Evolutionary conservation across 64 coral and sea anemone genomes (phyloP).

Genomic region (Actinia tenebrosa): DNA sequence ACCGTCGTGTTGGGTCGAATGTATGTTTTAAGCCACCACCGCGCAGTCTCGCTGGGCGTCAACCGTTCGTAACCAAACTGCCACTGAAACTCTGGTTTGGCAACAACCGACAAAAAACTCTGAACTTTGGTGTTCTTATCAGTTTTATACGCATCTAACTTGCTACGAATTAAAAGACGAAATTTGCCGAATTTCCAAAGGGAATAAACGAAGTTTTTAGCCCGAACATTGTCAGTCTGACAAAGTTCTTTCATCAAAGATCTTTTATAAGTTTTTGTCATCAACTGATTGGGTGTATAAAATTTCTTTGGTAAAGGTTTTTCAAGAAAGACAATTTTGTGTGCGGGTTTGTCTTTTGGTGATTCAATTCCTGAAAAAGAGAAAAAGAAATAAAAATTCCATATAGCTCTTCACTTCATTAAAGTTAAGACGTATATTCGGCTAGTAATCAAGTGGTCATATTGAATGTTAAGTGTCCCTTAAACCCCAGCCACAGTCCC

Average conservation of each 20-base stretch:
- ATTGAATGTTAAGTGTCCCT: too few species aligned
- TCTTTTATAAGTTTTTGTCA: slow-evolving; percentile 47
- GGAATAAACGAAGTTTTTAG: slow-evolving; percentile 60
- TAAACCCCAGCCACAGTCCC: too few species aligned
- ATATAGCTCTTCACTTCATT: too few species aligned
- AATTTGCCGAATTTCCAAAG: slow-evolving; percentile 87
- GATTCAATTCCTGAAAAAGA: neutral
- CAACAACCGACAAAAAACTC: slow-evolving; percentile 62
- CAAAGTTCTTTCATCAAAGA: slow-evolving; percentile 37
- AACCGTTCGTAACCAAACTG: slow-evolving; percentile 72
- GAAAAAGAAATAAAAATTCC: neutral
- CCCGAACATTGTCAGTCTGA: neutral
- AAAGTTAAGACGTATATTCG: too few species aligned
- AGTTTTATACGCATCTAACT: slow-evolving; percentile 66
- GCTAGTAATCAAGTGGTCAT: too few species aligned
- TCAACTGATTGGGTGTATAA: slow-evolving; percentile 40
- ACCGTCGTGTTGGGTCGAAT: slow-evolving; percentile 65
- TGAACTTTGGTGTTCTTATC: neutral
- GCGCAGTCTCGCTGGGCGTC: slow-evolving; percentile 46
- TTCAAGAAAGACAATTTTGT: slow-evolving; percentile 57
- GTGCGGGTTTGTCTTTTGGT: neutral
- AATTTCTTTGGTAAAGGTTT: slow-evolving; percentile 57
- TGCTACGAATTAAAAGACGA: slow-evolving; percentile 57
- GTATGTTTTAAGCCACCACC: slow-evolving; percentile 53
- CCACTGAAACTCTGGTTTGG: slow-evolving; percentile 73